Evolutionary conservation across 2,888 invertebrate species (phyloP), one percentile per base, ranked within the genome.

Genomic region (Hemistola chrysoprasaria): DNA sequence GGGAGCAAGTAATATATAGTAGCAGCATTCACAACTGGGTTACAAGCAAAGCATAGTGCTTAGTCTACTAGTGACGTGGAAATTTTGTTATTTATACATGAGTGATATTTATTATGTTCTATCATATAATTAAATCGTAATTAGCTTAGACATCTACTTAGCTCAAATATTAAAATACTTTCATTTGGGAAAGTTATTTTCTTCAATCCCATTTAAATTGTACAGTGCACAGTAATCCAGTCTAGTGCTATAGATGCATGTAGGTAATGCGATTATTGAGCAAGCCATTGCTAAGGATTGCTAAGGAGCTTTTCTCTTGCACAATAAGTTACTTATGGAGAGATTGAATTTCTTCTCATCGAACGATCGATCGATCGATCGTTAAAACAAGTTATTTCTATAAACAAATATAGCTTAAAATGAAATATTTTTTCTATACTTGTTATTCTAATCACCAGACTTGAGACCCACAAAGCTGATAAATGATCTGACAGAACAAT

Each of bases 21-120:
- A n/a, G n/a, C n/a, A n/a, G n/a, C n/a, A 50, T 47, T 63, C 59
- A 73, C 59, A 73, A 75, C 72, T 72, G 62, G 76, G 78, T 78
- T 80, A 83, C 78, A 81, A 82, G 83, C 80, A 78, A 81, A 82
- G 83, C 80, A 78, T 77, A 78, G 62, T 61, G 70, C 50, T n/a
- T n/a, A n/a, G n/a, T n/a, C n/a, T n/a, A n/a, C n/a, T n/a, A n/a
- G n/a, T n/a, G n/a, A n/a, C n/a, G n/a, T n/a, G n/a, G n/a, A n/a
- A n/a, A n/a, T n/a, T n/a, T n/a, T n/a, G n/a, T n/a, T n/a, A n/a
- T n/a, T n/a, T n/a, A n/a, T n/a, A n/a, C n/a, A n/a, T n/a, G n/a
- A n/a, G n/a, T n/a, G n/a, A n/a, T n/a, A n/a, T n/a, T n/a, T n/a
- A n/a, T n/a, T n/a, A n/a, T n/a, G n/a, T n/a, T n/a, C n/a, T n/a